A percentile compares a stretch with the other conserved stretches of the same genome.
phyloP scores from a whole-genome alignment of 2,797 vertebrate species.

The Rhinella marina region DNA sequence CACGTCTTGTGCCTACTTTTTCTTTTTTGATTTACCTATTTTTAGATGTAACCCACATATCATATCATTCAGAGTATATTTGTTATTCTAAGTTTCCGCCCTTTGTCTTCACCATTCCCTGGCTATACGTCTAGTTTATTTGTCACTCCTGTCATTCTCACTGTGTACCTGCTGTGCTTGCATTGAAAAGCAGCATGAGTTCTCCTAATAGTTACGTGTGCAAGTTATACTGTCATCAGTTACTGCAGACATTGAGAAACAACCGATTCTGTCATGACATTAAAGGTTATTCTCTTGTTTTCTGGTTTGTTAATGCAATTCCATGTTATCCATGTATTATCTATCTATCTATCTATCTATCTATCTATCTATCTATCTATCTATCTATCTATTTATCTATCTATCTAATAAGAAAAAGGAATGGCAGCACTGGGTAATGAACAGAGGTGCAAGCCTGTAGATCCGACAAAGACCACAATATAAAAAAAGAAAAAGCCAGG shows the following conservation, averaged over 20 bases:
- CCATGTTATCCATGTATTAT: background rate
- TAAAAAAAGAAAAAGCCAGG: too few relatives aligned
- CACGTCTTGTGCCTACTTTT: background rate
- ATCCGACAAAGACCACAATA: too few relatives aligned
- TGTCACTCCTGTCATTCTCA: constrained; percentile 40
- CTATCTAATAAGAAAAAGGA: too few relatives aligned
- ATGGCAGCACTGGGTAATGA: too few relatives aligned
- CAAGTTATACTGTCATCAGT: constrained; percentile 29
- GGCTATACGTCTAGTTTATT: constrained; percentile 34
- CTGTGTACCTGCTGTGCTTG: constrained; percentile 37
- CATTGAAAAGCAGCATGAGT: constrained; percentile 13
- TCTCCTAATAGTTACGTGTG: constrained; percentile 27
- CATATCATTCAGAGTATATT: background rate
- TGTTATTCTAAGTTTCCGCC: constrained; percentile 14
- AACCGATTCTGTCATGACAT: background rate
- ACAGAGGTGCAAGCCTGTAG: too few relatives aligned
- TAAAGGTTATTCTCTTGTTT: background rate
- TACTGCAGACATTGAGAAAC: constrained; percentile 23
- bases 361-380: background rate
- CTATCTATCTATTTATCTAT: constrained; percentile 4
- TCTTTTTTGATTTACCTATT: constrained; percentile 9
- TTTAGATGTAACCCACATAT: constrained; percentile 5
- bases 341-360: background rate
- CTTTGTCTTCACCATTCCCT: background rate
- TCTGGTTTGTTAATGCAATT: background rate